Evolutionary conservation across 2,797 vertebrate genomes (phyloP), one percentile per base, ranked within the genome.

Genomic region (Lerista edwardsae): DNA sequence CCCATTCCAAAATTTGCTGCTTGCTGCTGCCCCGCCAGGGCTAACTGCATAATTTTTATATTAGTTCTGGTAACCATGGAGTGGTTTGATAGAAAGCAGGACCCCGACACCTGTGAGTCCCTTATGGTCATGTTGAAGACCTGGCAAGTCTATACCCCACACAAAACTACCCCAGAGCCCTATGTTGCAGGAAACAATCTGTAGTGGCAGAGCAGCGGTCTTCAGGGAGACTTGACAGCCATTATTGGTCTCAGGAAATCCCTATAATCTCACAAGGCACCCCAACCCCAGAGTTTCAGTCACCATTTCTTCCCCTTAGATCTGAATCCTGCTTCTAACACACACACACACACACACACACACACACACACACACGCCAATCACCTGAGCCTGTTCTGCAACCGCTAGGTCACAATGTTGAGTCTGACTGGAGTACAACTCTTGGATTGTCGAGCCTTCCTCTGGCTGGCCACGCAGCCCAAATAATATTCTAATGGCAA

Each of bases 401-500:
- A 95, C 95, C 95, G 94, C 95, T 93, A 84, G 82, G 94, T 94
- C 91, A 92, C 95, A 96, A 95, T 94, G 93, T 95, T 91, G 84
- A 91, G 91, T 95, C 96, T 91, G 85, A 89, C 94, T 95, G 93
- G 95, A 96, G 95, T 91, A 96, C 96, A 96, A 95, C 95, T 93
- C 94, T 93, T 92, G 93, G 95, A 95, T 96, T 96, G 95, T 96
- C 95, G 95, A 94, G 91, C 55, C 6, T 61, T 34, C 87, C 94
- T 93, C 91, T 93, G 94, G 95, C 96, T 94, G 92, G 93, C 95
- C 91, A 91, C 90, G 89, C 92, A 94, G 94, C 92, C 39, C 93
- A 96, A 94, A 95, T 95, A 95, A 96, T 95, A 96, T 94, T 96
- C 95, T 96, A 95, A 96, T 95, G 91, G 94, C 94, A 95, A 95